phyloP scores from a whole-genome alignment of 2,888 invertebrate species.

The Dryocosmus kuriphilus region DNA sequence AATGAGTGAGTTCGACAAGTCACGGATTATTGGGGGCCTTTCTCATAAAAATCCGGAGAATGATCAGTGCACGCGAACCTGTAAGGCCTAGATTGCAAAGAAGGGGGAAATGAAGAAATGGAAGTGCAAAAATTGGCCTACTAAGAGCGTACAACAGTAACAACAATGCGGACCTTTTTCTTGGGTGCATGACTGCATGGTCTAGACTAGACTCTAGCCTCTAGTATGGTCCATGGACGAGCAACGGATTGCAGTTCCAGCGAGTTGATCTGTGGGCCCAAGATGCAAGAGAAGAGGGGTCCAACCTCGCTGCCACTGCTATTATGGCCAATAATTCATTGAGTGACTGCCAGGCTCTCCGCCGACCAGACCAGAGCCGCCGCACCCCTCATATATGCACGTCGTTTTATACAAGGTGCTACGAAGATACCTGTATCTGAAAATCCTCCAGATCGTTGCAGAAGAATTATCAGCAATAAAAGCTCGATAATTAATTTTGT shows the following conservation, averaged over 20 bases:
- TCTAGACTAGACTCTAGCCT: too few species aligned
- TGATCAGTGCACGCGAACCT: neutral
- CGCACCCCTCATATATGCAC: slow-evolving; percentile 64
- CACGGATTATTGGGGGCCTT: neutral
- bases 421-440: slow-evolving; percentile 59
- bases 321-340: slow-evolving; percentile 78
- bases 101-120: neutral
- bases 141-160: slow-evolving; percentile 44
- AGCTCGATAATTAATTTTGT: slow-evolving; percentile 1
- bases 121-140: slow-evolving; percentile 43
- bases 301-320: slow-evolving; percentile 75
- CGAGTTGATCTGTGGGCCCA: slow-evolving; percentile 65
- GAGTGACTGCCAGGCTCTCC: slow-evolving; percentile 76
- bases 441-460: slow-evolving; percentile 14
- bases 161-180: slow-evolving; percentile 53
- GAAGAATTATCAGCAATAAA: slow-evolving; percentile 3
- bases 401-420: slow-evolving; percentile 64
- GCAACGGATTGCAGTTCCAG: slow-evolving; percentile 55
- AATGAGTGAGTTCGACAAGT: neutral
- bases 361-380: slow-evolving; percentile 67
- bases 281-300: slow-evolving; percentile 60
- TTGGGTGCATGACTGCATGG: slow-evolving; percentile 51
- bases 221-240: slow-evolving; percentile 37
- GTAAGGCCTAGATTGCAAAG: neutral
- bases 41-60: neutral